Base-by-base conservation (phyloP, 2,797 vertebrate species). In the Crenuchus spilurus region DNA sequence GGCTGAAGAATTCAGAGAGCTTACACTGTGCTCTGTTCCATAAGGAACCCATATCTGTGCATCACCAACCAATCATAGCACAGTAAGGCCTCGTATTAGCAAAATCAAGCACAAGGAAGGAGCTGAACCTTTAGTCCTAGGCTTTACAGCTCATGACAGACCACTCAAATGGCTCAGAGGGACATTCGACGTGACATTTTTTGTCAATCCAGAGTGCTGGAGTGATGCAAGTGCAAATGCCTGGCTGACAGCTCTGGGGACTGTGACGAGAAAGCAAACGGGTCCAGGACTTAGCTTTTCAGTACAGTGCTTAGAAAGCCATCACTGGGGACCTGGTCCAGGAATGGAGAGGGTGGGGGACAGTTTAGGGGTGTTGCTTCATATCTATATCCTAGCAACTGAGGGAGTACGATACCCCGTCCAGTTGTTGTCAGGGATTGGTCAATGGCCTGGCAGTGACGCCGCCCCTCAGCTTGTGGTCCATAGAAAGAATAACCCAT, bases 341-440 rank as follows among this genome's bases (percentile, higher is more conserved):
- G 72, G 73, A 72, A 76, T 70, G 64, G 76, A 66, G 68, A 51
- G 76, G 79, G 76, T 58, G 70, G 57, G 66, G 69, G 63, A 30
- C 18, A 70, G 22, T 70, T 58, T 41, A 57, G 65, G 70, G 63
- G 75, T 88, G 89, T 91, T 96, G 93, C 92, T 95, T 92, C 93
- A 94, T 94, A 95, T 94, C 92, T 87, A 94, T 94, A 94, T 96
- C 92, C 88, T 90, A 94, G 93, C 90, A 93, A 94, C 94, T 91
- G 84, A 87, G 87, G 85, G 85, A 84, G 88, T 84, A 84, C 90
- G 91, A 93, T 92, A 93, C 90, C 91, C 86, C 80, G 88, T 86
- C 91, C 86, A 90, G 90, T 84, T 84, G 89, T 76, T 83, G 85
- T 86, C 20, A 9, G 85, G 90, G 93, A 98, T 99, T 98, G 97